Base-by-base conservation (phyloP, 2,888 invertebrate genomes). In the Trachelus stipa region DNA sequence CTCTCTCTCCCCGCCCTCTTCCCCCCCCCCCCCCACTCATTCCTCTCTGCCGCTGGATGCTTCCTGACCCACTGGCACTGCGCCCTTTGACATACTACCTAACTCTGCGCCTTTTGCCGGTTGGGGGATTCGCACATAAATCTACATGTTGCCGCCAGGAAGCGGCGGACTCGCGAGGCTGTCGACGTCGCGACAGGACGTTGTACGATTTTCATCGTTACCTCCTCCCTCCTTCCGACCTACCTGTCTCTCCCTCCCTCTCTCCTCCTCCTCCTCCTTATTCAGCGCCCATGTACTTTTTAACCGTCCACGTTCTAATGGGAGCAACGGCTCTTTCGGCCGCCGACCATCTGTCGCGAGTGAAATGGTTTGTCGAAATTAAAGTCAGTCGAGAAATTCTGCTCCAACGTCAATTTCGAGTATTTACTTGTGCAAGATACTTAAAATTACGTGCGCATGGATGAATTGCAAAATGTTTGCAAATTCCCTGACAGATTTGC, bases 261-360 rank as follows among this genome's bases (percentile, higher is more conserved):
- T n/a, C 12, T 37, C 37, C 40, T 40, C 56, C 56, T 40, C 40
- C 40, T 56, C 56, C 56, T 23, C 56, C 56, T 23, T 56, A 56
- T 56, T 56, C 56, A 56, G 56, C 56, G 56, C 56, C 23, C 56
- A 56, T 15, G 34, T 82, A 81, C 79, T 84, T 77, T 78, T 76
- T 69, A 85, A 85, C 85, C 85, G 85, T 83, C 83, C 76, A 81
- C 73, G 81, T 83, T 83, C 84, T 84, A 85, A 84, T 90, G 90
- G 89, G 88, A 88, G 91, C 91, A 91, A 91, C 91, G 91, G 91
- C 89, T 91, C 90, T 89, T 87, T 85, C 85, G 88, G 87, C 84
- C 91, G 91, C 89, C 88, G 83, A 85, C 91, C 91, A 91, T 91
- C 91, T 91, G 91, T 90, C 90, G 89, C 81, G 23, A 80, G 79